A percentile compares a stretch with the other conserved stretches of the same genome.
Conservation (phyloP, 2,888 invertebrate genomes). For the Drosophila imparisetae region DNA sequence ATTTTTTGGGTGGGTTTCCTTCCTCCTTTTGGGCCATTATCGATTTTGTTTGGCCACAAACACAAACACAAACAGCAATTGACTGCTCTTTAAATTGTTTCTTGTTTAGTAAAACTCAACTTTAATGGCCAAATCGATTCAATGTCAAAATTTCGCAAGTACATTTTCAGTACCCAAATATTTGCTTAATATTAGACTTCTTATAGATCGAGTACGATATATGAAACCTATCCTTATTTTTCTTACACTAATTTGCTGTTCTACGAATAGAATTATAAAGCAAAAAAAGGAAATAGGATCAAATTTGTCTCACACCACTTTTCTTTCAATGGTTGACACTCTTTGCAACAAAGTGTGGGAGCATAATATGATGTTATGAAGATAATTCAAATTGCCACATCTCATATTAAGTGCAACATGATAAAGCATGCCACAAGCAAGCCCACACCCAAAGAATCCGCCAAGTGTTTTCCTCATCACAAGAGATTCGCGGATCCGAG, state of each 20-base stretch:
- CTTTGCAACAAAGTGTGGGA: neutral
- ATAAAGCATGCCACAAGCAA: slow-evolving; percentile 14
- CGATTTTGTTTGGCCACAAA: slow-evolving; percentile 48
- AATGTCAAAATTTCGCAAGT: neutral
- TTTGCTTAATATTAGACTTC: neutral
- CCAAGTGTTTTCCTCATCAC: slow-evolving; percentile 33
- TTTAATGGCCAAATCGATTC: slow-evolving; percentile 1
- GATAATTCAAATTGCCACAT: slow-evolving; percentile 17
- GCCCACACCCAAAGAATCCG: slow-evolving; percentile 35
- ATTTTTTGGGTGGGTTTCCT: slow-evolving; percentile 31
- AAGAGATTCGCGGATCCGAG: slow-evolving; percentile 5
- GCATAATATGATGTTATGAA: neutral
- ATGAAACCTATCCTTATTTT: no score
- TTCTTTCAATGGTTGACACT: neutral
- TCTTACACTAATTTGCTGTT: neutral
- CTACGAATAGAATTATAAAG: neutral
- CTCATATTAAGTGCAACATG: slow-evolving; percentile 4
- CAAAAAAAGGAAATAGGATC: neutral
- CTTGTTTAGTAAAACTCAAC: neutral
- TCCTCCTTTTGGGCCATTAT: slow-evolving; percentile 33
- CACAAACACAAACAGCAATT: slow-evolving; percentile 15
- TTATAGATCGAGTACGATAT: neutral
- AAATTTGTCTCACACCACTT: neutral
- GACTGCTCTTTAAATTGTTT: slow-evolving; percentile 24
- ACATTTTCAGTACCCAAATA: neutral